Conservation (phyloP, 2,797 vertebrate species). For the Tragelaphus oryx region DNA sequence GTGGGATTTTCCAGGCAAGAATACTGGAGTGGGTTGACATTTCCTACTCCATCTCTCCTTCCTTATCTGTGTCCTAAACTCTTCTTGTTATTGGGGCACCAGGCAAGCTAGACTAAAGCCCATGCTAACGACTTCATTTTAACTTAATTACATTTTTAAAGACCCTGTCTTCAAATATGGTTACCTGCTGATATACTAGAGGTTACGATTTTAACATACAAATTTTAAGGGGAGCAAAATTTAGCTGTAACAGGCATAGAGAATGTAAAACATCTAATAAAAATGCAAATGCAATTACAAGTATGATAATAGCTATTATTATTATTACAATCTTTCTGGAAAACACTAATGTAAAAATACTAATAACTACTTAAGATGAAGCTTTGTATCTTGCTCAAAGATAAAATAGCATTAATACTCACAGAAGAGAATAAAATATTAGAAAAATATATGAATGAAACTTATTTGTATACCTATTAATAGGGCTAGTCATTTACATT, state of each 20-base stretch:
- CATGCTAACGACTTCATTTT: background rate
- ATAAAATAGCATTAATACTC: background rate
- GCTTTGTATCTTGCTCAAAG: background rate
- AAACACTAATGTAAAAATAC: background rate
- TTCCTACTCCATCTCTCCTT: background rate
- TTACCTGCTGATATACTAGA: background rate
- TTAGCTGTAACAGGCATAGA: background rate
- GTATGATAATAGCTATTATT: background rate
- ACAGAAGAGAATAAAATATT: background rate
- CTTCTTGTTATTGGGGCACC: background rate
- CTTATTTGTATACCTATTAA: background rate
- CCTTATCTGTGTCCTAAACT: background rate
- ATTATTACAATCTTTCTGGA: background rate
- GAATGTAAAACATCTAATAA: background rate
- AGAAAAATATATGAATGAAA: background rate
- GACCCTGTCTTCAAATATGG: background rate
- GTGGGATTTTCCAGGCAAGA: too few relatives aligned
- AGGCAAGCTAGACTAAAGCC: background rate
- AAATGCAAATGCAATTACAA: background rate
- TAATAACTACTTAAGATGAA: background rate
- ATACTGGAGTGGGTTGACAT: too few relatives aligned
- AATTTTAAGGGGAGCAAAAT: background rate
- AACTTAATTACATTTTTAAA: background rate
- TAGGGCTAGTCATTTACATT: background rate
- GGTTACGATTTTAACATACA: background rate